Conservation (phyloP, 2,888 invertebrate species). For the Aphrophora alni region DNA sequence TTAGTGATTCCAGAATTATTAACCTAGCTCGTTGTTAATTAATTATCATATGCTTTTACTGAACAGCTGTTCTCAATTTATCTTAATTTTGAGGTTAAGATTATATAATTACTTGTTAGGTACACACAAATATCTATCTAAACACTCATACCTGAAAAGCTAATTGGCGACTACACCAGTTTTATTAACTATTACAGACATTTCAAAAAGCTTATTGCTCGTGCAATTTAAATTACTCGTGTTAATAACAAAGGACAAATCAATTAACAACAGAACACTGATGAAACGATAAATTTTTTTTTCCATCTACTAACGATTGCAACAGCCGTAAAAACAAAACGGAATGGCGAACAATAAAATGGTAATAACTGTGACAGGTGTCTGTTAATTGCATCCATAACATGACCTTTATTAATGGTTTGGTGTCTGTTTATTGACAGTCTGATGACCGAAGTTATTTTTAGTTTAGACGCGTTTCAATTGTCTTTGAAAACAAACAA, state of each 20-base stretch:
- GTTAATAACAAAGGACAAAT: not conserved
- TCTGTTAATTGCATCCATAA: not conserved
- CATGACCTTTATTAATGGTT: not conserved
- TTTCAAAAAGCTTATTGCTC: not conserved
- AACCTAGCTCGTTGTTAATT: too few species aligned
- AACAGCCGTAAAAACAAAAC: not conserved
- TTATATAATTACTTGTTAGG: too few species aligned
- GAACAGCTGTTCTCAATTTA: too few species aligned
- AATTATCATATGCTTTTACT: too few species aligned
- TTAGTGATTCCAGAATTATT: too few species aligned
- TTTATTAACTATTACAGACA: not conserved
- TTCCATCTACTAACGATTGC: not conserved
- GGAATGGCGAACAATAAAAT: not conserved
- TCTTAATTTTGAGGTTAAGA: too few species aligned
- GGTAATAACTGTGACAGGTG: not conserved
- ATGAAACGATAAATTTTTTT: not conserved
- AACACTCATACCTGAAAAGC: too few species aligned
- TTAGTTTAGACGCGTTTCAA: too few species aligned
- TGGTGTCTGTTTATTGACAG: not conserved
- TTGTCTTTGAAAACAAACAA: too few species aligned
- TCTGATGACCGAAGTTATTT: too few species aligned
- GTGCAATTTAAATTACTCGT: not conserved
- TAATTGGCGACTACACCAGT: too few species aligned
- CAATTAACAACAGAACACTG: not conserved
- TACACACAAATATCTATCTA: too few species aligned